These are phyloP conservation scores for Drosophila anomalata DNA, from an alignment of 2,888 invertebrate genomes.

Conservation along the genomic window DNA sequence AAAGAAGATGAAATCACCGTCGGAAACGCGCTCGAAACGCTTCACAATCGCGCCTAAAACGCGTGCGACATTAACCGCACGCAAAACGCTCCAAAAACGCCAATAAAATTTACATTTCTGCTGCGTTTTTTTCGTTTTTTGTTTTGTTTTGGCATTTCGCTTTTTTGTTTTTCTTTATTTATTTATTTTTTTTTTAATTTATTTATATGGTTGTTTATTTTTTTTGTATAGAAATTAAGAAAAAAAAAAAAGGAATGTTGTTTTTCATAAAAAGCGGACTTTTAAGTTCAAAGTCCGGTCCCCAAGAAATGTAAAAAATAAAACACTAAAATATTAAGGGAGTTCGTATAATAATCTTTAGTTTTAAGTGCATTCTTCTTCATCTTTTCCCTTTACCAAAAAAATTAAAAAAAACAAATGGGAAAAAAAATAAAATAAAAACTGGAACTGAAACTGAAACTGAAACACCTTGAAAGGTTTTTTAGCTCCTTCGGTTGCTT, in stretches of 20 bases:
- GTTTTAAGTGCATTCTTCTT: neutral
- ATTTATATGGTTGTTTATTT: conserved; percentile 23
- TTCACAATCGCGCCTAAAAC: conserved; percentile 16
- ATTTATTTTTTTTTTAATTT: conserved; percentile 10
- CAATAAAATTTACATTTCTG: conserved; percentile 38
- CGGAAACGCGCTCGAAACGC: conserved; percentile 21
- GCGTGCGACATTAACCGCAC: neutral
- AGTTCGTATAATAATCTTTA: conserved; percentile 1
- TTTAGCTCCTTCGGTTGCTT: neutral
- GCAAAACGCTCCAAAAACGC: conserved; percentile 10
- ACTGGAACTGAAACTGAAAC: neutral
- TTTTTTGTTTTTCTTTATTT: conserved; percentile 26
- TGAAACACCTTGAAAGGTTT: conserved; percentile 5
- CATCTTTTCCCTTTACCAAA: neutral
- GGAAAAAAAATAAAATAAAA: neutral
- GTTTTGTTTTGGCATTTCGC: conserved; percentile 59
- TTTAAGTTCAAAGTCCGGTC: conserved; percentile 26
- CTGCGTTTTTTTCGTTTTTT: conserved; percentile 40
- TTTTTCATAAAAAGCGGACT: conserved; percentile 9
- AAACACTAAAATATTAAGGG: neutral
- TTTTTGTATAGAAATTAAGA: conserved; percentile 8
- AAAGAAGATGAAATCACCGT: neutral
- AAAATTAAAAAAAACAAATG: neutral
- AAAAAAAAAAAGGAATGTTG: conserved; percentile 18
- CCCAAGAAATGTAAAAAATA: too few species aligned